phyloP scores from a whole-genome alignment of 2,797 vertebrate species.

The Cirrhinus mrigala region DNA sequence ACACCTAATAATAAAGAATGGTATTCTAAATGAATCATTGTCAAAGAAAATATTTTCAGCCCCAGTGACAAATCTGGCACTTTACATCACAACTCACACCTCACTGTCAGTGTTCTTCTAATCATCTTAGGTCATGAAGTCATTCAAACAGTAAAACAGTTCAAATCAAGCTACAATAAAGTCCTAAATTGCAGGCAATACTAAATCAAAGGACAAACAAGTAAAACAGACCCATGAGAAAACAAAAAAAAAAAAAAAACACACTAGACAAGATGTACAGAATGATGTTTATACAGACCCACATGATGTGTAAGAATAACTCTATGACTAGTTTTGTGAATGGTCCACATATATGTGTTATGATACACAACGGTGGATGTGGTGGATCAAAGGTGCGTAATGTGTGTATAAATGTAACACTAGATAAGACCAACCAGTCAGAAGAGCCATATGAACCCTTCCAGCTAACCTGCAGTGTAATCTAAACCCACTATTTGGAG shows the following conservation, averaged over 20 bases:
- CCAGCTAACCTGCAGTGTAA: constrained; percentile 51
- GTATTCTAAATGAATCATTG: neutral
- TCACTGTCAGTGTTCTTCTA: neutral
- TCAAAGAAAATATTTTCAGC: constrained; percentile 3
- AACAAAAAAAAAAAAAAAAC: neutral
- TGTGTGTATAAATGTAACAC: constrained; percentile 20
- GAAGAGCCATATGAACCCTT: constrained; percentile 62
- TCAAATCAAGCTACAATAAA: neutral
- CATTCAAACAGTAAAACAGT: neutral
- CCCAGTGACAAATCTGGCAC: neutral
- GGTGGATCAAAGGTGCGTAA: constrained; percentile 21
- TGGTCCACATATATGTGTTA: constrained; percentile 15
- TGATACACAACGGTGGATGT: neutral
- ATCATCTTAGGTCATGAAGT: neutral
- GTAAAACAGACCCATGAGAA: neutral
- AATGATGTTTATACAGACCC: neutral
- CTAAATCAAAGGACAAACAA: neutral
- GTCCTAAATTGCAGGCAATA: neutral
- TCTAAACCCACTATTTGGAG: neutral
- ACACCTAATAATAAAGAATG: neutral
- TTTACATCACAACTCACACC: neutral
- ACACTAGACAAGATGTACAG: constrained; percentile 20
- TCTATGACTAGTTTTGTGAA: neutral
- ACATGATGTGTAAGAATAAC: neutral
- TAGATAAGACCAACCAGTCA: constrained; percentile 58